A percentile compares a stretch with the other conserved stretches of the same genome.
Evolutionary conservation across 2,113 vertebrate genomes (phyloP).

Genomic region (Thomomys bottae): DNA sequence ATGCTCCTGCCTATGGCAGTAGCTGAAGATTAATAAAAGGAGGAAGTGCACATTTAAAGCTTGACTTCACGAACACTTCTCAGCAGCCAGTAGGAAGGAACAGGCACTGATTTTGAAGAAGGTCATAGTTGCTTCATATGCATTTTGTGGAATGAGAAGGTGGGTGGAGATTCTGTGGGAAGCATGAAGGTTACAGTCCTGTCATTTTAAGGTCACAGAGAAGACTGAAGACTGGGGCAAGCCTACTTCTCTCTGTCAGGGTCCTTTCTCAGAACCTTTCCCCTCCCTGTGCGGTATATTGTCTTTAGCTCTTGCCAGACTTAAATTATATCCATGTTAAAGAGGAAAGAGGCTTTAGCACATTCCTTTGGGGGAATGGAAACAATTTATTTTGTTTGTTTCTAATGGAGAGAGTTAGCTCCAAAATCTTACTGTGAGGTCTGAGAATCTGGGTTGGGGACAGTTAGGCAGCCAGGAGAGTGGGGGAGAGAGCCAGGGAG

Average conservation of each 20-base stretch:
- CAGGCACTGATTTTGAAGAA: neutral
- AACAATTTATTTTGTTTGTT: constrained; percentile 81
- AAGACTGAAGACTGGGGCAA: neutral
- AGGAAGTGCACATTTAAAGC: rapidly evolving
- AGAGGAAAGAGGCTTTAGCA: constrained; percentile 71
- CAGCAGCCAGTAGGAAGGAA: neutral
- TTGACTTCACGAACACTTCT: neutral
- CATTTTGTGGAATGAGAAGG: neutral
- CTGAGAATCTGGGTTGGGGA: constrained; percentile 61
- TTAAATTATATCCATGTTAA: constrained; percentile 78
- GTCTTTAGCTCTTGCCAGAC: constrained; percentile 66
- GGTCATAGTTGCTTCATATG: neutral
- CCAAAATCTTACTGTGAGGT: constrained; percentile 74
- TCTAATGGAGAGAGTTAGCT: constrained; percentile 69
- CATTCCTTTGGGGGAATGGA: constrained; percentile 78
- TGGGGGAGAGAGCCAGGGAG: rapidly evolving
- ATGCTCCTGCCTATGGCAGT: neutral
- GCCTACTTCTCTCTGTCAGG: neutral
- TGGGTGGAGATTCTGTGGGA: neutral
- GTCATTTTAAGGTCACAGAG: constrained; percentile 21
- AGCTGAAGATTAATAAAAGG: neutral
- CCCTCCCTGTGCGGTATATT: constrained; percentile 43
- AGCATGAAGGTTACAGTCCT: neutral
- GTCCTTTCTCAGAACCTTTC: neutral
- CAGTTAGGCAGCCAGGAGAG: neutral